phyloP scores from a whole-genome alignment of 2,797 vertebrate species.

The Heterohyrax brucei region DNA sequence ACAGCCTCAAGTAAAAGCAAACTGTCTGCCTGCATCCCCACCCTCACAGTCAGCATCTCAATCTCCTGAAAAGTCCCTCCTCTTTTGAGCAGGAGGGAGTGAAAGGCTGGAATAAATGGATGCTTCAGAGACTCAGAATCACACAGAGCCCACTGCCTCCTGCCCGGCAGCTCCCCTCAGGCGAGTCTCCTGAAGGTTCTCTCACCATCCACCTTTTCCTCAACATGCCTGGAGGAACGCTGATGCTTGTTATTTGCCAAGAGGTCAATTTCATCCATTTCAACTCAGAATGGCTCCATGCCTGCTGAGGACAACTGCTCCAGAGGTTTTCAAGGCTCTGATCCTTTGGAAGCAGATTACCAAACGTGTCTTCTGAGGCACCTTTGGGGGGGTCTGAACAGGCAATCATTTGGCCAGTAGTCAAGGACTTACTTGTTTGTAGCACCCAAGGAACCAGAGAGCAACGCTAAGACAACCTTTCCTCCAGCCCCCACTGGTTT shows the following conservation, averaged over 20 bases:
- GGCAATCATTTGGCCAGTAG: background rate
- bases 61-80: background rate
- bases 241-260: background rate
- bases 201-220: background rate
- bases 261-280: background rate
- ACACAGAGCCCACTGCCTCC: no score
- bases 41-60: fast-evolving
- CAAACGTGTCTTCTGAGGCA: background rate
- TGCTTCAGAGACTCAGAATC: no score
- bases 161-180: background rate
- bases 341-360: background rate
- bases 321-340: background rate
- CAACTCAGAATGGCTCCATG: background rate
- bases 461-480: no score
- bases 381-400: no score
- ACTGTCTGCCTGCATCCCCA: no score
- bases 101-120: fast-evolving
- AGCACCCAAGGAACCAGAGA: background rate
- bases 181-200: background rate
- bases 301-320: background rate
- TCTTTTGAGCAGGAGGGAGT: fast-evolving
- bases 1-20: background rate
- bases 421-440: background rate
- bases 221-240: background rate
- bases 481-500: fast-evolving